Conservation (phyloP, 2,888 invertebrate species). For the Archips crataeganus region DNA sequence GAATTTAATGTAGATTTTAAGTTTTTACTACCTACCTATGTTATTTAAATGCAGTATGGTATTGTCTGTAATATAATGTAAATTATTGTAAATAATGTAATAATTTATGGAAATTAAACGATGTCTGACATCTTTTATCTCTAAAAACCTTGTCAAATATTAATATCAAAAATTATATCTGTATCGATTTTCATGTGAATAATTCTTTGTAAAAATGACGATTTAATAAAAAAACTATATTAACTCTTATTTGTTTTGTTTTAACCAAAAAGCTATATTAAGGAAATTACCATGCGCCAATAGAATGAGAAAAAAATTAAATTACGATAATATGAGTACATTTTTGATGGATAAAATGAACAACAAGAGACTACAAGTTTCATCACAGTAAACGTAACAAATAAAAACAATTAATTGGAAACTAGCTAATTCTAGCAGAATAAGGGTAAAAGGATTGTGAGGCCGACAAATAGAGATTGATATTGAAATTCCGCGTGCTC, state of each 20-base stretch:
- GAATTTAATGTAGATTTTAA: slow-evolving; percentile 14
- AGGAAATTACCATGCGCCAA: not conserved
- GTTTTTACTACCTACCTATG: not conserved
- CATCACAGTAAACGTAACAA: too few species aligned
- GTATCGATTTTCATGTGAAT: slow-evolving; percentile 81
- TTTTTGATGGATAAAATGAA: too few species aligned
- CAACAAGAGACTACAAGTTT: too few species aligned
- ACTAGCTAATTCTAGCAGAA: too few species aligned
- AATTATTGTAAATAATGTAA: slow-evolving; percentile 47
- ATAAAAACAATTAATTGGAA: too few species aligned
- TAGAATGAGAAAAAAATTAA: not conserved
- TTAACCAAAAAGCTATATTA: not conserved
- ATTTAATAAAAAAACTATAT: slow-evolving; percentile 73
- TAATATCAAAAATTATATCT: slow-evolving; percentile 73
- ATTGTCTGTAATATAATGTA: slow-evolving; percentile 29
- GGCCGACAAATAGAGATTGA: too few species aligned
- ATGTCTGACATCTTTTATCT: slow-evolving; percentile 81
- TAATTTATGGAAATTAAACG: slow-evolving; percentile 54
- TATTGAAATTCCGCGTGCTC: too few species aligned
- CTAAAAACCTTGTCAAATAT: slow-evolving; percentile 74
- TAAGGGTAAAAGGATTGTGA: too few species aligned
- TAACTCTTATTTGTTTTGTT: slow-evolving; percentile 39
- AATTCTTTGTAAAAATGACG: slow-evolving; percentile 80
- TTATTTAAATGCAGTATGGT: not conserved
- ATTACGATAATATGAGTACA: too few species aligned